phyloP scores from a whole-genome alignment of 2,797 vertebrate species.

The Pangasius larnaudii region DNA sequence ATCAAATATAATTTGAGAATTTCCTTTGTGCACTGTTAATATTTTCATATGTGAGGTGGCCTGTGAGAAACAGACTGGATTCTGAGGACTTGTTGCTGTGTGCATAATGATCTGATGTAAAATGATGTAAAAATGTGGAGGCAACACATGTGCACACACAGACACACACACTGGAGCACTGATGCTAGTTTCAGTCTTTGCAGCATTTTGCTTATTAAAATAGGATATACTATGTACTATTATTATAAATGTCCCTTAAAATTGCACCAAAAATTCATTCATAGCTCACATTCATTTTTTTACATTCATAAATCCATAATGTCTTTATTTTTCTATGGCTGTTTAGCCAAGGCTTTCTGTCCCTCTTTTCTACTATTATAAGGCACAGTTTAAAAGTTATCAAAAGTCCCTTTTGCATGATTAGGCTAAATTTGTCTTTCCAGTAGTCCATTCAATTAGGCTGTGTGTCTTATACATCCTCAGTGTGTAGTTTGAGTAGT shows the following conservation, averaged over 20 bases:
- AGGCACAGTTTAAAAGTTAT: constrained; percentile 18
- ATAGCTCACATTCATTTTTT: constrained; percentile 16
- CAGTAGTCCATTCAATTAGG: constrained; percentile 17
- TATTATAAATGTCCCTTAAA: neutral
- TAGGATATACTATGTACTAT: neutral
- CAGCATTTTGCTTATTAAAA: constrained; percentile 8
- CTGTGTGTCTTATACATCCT: constrained; percentile 14
- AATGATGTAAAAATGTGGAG: neutral
- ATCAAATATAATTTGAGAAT: neutral
- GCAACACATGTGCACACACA: neutral
- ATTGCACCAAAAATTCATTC: constrained; percentile 19
- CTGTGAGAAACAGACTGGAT: neutral
- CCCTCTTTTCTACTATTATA: constrained; percentile 3
- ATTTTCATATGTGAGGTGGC: neutral
- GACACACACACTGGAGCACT: neutral
- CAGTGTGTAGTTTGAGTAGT: neutral
- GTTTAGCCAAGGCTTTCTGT: neutral
- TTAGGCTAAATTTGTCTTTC: constrained; percentile 28
- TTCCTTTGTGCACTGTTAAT: neutral
- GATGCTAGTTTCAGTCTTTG: constrained; percentile 1
- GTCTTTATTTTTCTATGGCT: neutral
- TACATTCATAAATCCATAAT: constrained; percentile 28
- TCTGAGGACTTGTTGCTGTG: constrained; percentile 15
- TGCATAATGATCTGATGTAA: neutral
- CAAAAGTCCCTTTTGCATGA: constrained; percentile 15